These are phyloP conservation scores for Pristionchus fissidentatus DNA, from an alignment of 2,888 invertebrate genomes.

Conservation along the genomic window DNA sequence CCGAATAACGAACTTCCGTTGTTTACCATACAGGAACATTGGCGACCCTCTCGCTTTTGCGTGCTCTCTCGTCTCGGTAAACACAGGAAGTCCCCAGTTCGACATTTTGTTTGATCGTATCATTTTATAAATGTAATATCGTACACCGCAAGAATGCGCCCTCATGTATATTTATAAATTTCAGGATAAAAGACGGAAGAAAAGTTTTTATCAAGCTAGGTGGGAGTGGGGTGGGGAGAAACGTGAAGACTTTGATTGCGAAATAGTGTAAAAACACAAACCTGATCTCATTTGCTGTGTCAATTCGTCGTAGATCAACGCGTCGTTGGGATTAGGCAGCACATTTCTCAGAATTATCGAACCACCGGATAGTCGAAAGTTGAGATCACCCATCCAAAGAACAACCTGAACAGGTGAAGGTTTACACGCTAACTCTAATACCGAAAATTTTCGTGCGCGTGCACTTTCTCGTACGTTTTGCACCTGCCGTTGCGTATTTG, in stretches of 20 bases:
- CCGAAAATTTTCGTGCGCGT: not conserved
- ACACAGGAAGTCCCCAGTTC: too few species aligned
- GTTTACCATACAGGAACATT: not conserved
- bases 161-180: not conserved
- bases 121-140: too few species aligned
- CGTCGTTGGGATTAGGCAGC: constrained; percentile 43
- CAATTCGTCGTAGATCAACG: constrained; percentile 44
- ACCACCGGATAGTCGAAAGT: constrained; percentile 64
- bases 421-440: not conserved
- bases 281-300: constrained; percentile 40
- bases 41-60: too few species aligned
- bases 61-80: too few species aligned
- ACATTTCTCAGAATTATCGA: constrained; percentile 19
- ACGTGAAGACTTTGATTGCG: not conserved
- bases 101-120: too few species aligned
- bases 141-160: too few species aligned
- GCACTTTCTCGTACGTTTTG: not conserved
- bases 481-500: not conserved
- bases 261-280: not conserved
- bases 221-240: too few species aligned
- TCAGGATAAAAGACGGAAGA: not conserved
- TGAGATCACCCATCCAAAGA: constrained; percentile 72
- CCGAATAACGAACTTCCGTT: too few species aligned
- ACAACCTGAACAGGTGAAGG: constrained; percentile 61
- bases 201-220: too few species aligned